A percentile compares a stretch with the other conserved stretches of the same genome.
Evolutionary conservation across 2,113 vertebrate species (phyloP).

Genomic region (Nyctibius bracteatus): DNA sequence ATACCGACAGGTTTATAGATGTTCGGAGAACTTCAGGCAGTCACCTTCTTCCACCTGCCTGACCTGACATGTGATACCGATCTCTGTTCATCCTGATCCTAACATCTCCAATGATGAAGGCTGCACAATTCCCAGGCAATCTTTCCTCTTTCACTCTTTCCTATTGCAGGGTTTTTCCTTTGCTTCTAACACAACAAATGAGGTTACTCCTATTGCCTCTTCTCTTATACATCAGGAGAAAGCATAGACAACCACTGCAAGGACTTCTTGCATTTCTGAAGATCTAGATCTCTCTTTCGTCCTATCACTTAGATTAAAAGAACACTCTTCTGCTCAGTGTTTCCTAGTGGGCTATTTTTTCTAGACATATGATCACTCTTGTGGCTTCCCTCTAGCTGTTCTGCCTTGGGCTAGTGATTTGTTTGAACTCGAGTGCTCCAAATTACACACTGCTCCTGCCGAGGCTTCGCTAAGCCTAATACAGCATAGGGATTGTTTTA

Average conservation of each 20-base stretch:
- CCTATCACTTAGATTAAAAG: neutral
- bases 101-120: neutral
- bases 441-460: neutral
- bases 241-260: neutral
- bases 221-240: neutral
- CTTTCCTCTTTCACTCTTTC: neutral
- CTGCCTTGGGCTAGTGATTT: neutral
- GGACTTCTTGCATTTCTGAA: neutral
- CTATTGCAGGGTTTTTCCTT: neutral
- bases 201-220: neutral
- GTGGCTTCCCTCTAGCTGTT: neutral
- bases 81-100: neutral
- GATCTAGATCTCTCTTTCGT: neutral
- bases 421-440: neutral
- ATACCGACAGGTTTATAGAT: rapidly evolving
- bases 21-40: neutral
- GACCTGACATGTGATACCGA: rapidly evolving
- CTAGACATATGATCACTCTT: neutral
- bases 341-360: neutral
- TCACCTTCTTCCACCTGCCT: neutral
- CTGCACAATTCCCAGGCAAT: neutral
- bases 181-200: neutral
- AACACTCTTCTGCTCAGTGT: neutral
- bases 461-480: neutral
- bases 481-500: neutral